A percentile compares a stretch with the other conserved stretches of the same genome.
Evolutionary conservation across 1,140 invertebrate species (phyloP).

Genomic region (Carcinoscorpius rotundicauda): DNA sequence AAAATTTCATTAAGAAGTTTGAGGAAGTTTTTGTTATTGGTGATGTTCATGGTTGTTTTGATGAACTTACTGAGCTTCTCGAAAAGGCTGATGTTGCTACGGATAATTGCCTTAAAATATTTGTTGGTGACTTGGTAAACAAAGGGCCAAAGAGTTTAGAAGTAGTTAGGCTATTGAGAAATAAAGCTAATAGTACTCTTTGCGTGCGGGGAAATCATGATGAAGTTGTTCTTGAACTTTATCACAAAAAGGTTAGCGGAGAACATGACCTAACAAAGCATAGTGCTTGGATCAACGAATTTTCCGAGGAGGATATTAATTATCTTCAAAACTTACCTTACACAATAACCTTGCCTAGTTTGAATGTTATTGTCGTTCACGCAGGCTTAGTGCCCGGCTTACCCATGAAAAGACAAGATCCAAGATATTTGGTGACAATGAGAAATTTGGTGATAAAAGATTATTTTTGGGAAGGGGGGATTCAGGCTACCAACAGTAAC

Average conservation of each 20-base stretch:
- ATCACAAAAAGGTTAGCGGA: constrained; percentile 15
- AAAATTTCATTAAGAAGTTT: constrained; percentile 11
- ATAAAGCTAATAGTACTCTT: constrained; percentile 5
- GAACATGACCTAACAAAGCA: constrained; percentile 23
- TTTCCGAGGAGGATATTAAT: constrained; percentile 27
- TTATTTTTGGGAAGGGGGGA: constrained; percentile 11
- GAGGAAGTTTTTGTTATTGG: constrained; percentile 32
- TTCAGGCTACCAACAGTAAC: constrained; percentile 19
- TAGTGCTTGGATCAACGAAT: constrained; percentile 27
- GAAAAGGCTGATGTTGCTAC: constrained; percentile 9
- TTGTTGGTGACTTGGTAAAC: constrained; percentile 33
- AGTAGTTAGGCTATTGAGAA: constrained; percentile 24
- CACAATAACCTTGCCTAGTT: constrained; percentile 30
- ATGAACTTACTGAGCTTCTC: constrained; percentile 30
- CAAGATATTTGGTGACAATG: constrained; percentile 30
- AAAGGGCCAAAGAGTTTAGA: constrained; percentile 32
- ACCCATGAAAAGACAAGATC: constrained; percentile 24
- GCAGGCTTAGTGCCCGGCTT: constrained; percentile 33
- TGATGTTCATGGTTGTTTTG: constrained; percentile 35
- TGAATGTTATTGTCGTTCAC: constrained; percentile 32
- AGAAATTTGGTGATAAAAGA: constrained; percentile 28
- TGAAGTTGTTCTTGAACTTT: constrained; percentile 22
- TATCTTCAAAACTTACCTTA: constrained; percentile 31
- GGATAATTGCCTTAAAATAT: constrained; percentile 28
- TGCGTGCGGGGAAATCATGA: constrained; percentile 25